phyloP scores from a whole-genome alignment of 2,113 vertebrate species.

The Brevimyrus niger region DNA sequence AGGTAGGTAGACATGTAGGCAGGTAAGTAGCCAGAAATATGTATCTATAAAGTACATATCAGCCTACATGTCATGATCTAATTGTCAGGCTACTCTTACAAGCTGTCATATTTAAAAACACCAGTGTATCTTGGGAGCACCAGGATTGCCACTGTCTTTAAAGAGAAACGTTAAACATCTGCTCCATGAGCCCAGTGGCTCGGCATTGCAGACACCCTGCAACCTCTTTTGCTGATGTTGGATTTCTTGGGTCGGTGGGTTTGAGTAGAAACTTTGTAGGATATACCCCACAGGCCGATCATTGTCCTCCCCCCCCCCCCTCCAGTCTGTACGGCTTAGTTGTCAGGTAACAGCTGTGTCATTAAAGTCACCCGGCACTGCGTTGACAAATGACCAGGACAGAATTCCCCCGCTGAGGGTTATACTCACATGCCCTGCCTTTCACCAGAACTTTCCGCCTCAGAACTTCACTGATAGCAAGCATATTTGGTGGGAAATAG shows the following conservation, averaged over 20 bases:
- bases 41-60: background rate
- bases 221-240: background rate
- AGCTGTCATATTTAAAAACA: background rate
- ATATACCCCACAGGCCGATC: background rate
- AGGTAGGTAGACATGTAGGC: background rate
- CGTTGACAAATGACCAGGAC: background rate
- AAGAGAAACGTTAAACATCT: background rate
- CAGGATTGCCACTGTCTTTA: background rate
- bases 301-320: background rate
- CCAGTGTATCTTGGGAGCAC: background rate
- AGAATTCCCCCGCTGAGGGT: background rate
- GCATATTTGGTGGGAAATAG: background rate
- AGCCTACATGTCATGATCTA: background rate
- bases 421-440: background rate
- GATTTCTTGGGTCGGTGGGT: background rate
- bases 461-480: background rate
- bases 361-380: background rate
- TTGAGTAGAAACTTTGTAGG: background rate
- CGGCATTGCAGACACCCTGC: background rate
- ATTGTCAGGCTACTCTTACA: background rate
- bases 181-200: background rate
- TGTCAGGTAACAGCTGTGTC: background rate
- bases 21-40: background rate
- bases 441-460: background rate
- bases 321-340: background rate